phyloP scores from a whole-genome alignment of 2,113 vertebrate species.

The Bagarius yarrelli region DNA sequence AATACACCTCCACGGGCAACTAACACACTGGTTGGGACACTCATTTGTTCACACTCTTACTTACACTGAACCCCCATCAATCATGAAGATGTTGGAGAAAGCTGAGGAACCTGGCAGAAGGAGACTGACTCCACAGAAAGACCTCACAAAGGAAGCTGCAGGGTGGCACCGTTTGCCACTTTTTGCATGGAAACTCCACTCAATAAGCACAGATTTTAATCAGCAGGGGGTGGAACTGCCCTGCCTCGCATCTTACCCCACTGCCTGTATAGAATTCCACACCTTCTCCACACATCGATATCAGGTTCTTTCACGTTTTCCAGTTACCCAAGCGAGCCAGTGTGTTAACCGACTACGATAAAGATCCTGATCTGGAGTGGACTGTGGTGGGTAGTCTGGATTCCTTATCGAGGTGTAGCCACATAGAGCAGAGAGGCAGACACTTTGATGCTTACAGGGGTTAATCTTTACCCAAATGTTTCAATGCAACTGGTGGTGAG shows the following conservation, averaged over 20 bases:
- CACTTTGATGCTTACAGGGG: not conserved
- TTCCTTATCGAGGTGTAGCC: not conserved
- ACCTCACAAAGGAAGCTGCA: not conserved
- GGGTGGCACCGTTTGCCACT: not conserved
- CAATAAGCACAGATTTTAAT: not conserved
- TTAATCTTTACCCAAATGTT: not conserved
- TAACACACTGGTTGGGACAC: not conserved
- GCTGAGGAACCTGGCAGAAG: not conserved
- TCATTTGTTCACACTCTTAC: not conserved
- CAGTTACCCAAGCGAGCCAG: not conserved
- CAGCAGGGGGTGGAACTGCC: not conserved
- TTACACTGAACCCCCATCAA: not conserved
- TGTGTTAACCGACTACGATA: not conserved
- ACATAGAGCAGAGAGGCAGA: not conserved
- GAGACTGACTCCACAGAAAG: not conserved
- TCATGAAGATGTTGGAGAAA: not conserved
- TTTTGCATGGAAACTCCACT: not conserved
- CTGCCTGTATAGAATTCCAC: not conserved
- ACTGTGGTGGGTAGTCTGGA: too few species aligned
- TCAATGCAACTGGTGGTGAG: too few species aligned
- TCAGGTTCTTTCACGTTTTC: not conserved
- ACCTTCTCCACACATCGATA: not conserved
- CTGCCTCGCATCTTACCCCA: not conserved
- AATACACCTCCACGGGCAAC: not conserved
- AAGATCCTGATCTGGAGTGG: not conserved